phyloP scores from a whole-genome alignment of 2,888 invertebrate species.

The Oasisia sp. region DNA sequence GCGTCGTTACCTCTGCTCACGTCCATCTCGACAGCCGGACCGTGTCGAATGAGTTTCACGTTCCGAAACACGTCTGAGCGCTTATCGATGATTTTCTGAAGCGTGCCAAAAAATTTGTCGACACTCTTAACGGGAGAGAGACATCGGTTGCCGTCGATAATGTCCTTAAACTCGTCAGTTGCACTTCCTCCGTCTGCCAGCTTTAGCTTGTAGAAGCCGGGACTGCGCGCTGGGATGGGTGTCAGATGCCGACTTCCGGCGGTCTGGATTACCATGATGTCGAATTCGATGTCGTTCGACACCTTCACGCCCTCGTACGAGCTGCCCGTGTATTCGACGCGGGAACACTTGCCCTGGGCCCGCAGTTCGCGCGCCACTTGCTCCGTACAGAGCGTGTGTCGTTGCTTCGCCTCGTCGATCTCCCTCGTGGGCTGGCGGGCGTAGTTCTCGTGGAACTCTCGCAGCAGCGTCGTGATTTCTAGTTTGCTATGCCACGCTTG shows the following conservation, averaged over 20 bases:
- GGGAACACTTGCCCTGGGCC: neutral
- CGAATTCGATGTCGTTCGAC: slow-evolving; percentile 34
- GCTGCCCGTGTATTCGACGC: slow-evolving; percentile 31
- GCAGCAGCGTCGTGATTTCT: neutral
- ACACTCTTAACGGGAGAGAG: neutral
- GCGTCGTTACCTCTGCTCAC: neutral
- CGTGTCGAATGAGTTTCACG: neutral
- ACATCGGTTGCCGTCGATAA: neutral
- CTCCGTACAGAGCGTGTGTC: neutral
- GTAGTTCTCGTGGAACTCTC: neutral
- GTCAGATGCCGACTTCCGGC: neutral
- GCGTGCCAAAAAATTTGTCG: neutral
- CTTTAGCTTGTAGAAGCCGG: neutral
- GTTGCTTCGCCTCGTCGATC: neutral
- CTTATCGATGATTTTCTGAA: neutral
- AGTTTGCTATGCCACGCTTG: neutral
- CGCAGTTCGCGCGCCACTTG: neutral
- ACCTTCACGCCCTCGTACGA: slow-evolving; percentile 35
- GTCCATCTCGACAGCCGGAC: neutral
- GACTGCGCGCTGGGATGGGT: neutral
- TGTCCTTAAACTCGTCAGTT: neutral
- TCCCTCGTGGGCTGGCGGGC: neutral
- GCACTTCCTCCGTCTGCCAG: neutral
- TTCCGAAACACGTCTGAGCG: neutral
- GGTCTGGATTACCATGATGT: slow-evolving; percentile 34